Base-by-base conservation (phyloP, 2,888 invertebrate species). In the Parapristionchus giblindavisi region DNA sequence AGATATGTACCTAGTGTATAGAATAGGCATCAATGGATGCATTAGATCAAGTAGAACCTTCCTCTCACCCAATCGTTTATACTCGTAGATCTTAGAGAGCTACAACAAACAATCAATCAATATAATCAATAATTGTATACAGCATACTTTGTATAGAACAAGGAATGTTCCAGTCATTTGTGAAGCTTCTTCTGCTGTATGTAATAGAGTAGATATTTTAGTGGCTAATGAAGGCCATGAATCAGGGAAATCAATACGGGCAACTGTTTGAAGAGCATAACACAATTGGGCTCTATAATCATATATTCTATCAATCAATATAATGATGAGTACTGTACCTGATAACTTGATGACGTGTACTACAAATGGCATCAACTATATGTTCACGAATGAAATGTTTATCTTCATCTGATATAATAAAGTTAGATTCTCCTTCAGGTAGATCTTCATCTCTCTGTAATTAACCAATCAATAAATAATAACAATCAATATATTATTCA, bases 391-490 rank as follows among this genome's bases (percentile, higher is more conserved):
- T 93, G 91, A 95, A 92, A 17, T 93, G 93, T 84, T 95, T 92
- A 90, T 99, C 99, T 89, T 97, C 96, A 89, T 99, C 98, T 85
- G 97, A 96, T 85, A 98, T 92, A 81, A 92, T 92, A 90, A 95
- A 97, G 29, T 93, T 85, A 3, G 58, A 29, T 40, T 61, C 73
- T 6, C 11, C 38, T 51, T 48, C 70, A 1, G 52, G 24, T 1
- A 52, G 68, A 51, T 68, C 68, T 5, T 71, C 70, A 40, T 71
- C 70, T 34, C 27, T 56, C 70, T 68, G 68, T 1, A 43, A 34
- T 17, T 2, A 58, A 27, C 4, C 21, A 58, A 3, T 29, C 21
- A 1, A 27, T 14, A 27, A 40, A n/a, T 24, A 5, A 29, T 5
- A 21, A 34, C 27, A 21, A 51, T 17, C 3, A 29, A 24, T 32